These are phyloP conservation scores for Rhagoletis pomonella DNA, from an alignment of 1,140 invertebrate genomes.

Conservation along the genomic window DNA sequence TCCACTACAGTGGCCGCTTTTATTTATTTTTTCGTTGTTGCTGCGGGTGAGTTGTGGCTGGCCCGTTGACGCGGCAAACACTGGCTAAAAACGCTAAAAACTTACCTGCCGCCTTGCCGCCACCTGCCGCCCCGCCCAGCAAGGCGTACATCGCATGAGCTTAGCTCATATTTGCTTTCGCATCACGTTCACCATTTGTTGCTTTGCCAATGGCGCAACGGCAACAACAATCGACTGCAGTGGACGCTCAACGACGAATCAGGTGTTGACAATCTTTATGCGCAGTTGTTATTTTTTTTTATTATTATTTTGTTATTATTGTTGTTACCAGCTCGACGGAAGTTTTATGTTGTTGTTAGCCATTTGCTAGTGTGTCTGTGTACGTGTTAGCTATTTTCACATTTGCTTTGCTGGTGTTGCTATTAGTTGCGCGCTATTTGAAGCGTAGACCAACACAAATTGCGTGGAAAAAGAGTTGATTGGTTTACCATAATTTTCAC, in stretches of 20 bases:
- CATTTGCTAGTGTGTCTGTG: neutral
- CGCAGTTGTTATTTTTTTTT: neutral
- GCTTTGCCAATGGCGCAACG: constrained; percentile 8
- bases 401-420: neutral
- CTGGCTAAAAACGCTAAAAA: neutral
- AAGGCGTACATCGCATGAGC: neutral
- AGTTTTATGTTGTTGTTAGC: neutral
- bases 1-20: neutral
- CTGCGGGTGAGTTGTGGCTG: too few relatives aligned
- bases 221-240: constrained; percentile 16
- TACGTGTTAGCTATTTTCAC: neutral
- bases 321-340: neutral
- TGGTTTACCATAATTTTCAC: neutral
- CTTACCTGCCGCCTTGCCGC: neutral
- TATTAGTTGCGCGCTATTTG: constrained; percentile 32
- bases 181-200: constrained; percentile 43
- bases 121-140: constrained; percentile 10
- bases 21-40: neutral
- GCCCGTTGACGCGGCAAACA: neutral
- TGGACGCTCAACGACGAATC: constrained; percentile 24
- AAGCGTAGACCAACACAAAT: constrained; percentile 28
- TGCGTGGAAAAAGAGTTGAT: constrained; percentile 19
- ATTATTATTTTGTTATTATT: neutral
- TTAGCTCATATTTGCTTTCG: constrained; percentile 37
- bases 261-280: constrained; percentile 46